phyloP scores from a whole-genome alignment of 2,113 vertebrate genomes.

The Siniperca knerii region DNA sequence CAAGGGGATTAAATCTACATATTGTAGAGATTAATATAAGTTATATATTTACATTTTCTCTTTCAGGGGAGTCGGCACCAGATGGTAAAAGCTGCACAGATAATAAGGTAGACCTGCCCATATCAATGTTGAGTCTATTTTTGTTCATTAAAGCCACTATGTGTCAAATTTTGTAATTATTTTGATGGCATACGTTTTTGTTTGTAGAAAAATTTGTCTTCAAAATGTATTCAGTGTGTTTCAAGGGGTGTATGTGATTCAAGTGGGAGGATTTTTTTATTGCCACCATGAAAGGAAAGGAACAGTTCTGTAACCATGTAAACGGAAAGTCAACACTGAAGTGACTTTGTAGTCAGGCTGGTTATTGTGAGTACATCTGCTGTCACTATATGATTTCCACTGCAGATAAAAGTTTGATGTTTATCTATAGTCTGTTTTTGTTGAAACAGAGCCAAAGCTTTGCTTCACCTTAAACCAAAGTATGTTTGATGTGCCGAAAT shows the following conservation, averaged over 20 bases:
- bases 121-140: conserved; percentile 9
- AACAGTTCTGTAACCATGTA: neutral
- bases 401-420: conserved; percentile 7
- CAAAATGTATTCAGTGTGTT: neutral
- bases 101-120: conserved; percentile 44
- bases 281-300: neutral
- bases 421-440: conserved; percentile 8
- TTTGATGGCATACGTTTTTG: neutral
- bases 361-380: neutral
- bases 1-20: neutral
- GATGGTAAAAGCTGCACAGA: neutral
- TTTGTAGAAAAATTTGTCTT: neutral
- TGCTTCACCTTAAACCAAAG: neutral
- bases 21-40: neutral
- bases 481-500: no score
- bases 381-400: neutral
- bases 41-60: neutral
- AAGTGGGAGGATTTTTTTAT: neutral
- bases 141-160: neutral
- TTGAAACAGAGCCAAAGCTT: conserved; percentile 1
- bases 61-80: conserved; percentile 33
- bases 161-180: neutral
- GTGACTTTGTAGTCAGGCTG: neutral
- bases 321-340: neutral
- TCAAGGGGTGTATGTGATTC: neutral